Percentiles rank a stretch among this genome's conserved stretches.
phyloP scores from a whole-genome alignment of 2,797 vertebrate species.

The Catharus ustulatus region DNA sequence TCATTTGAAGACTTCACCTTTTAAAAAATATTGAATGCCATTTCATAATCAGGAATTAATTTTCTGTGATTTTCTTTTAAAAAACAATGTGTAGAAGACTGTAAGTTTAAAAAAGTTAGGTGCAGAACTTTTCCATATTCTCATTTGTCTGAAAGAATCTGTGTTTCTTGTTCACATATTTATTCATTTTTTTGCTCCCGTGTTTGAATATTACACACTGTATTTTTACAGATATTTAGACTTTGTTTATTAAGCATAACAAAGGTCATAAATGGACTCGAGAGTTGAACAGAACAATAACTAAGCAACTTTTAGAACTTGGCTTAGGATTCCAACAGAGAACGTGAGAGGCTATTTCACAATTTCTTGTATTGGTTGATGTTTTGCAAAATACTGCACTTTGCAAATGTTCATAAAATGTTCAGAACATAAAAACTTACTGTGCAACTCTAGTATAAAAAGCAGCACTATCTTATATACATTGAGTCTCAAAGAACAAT shows the following conservation, averaged over 20 bases:
- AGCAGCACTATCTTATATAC: neutral
- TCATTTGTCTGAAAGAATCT: neutral
- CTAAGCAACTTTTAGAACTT: constrained; percentile 14
- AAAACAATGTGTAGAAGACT: neutral
- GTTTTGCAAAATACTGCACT: constrained; percentile 2
- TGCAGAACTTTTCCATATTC: neutral
- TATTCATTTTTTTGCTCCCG: neutral
- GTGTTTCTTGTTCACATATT: neutral
- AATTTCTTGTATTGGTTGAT: neutral
- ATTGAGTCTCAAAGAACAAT: neutral
- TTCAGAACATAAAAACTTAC: neutral
- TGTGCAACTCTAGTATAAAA: neutral
- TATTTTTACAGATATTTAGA: neutral
- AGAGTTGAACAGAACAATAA: neutral
- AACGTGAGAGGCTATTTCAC: neutral
- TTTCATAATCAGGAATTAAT: neutral
- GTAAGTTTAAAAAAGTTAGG: neutral
- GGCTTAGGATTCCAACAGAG: neutral
- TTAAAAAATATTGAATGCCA: neutral
- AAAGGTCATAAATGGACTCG: neutral
- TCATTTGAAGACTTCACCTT: neutral
- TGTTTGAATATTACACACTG: neutral
- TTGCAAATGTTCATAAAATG: neutral
- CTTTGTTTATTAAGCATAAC: neutral
- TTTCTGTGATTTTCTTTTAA: neutral